Evolutionary conservation across 64 coral and sea anemone species (phyloP), one percentile per base, ranked within the genome.

Genomic region (Pachyseris speciosa): DNA sequence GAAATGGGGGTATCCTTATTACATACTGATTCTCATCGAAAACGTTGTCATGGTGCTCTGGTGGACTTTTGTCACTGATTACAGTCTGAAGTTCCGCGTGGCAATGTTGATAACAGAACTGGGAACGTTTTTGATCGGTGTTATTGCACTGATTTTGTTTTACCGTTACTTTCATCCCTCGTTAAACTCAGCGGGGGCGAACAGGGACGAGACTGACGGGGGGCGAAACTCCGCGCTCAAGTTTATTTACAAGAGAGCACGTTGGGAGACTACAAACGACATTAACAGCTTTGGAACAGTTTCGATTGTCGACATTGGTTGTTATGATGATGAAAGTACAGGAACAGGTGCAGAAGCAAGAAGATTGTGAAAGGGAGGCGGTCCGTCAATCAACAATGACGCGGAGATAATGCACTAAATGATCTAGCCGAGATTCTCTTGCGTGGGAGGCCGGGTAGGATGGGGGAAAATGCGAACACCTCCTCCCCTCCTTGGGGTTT

Each of bases 1-100:
- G 0, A 59, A n/a, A 41, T 81, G 52, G 32, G 77, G 77, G 25
- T 81, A 81, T 81, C 77, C 77, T 24, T 81, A 61, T 39, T 81
- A 81, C 9, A 24, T 61, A 2, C 19, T 81, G 34, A 61, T 22
- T 20, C 53, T 81, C 4, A 81, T 81, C 26, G 77, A 81, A 61
- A 61, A 81, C 30, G 24, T 19, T 26, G 16, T 38, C 33, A 81
- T 81, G 53, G 77, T 81, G n/a, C 19, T 59, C 1, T 58, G 53
- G 20, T 81, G 77, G 77, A 81, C 53, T 1, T 81, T 81, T 40
- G 49, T 81, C 5, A 61, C 77, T 19, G 22, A 58, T 25, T 81
- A 81, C 53, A 34, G 36, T 25, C 31, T 61, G 32, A 39, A 81
- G n/a, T 81, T 81, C 20, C 36, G 52, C 4, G 36, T 81, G 33